Evolutionary conservation across 2,797 vertebrate genomes (phyloP).

Genomic region (Gallinago nigripennis): DNA sequence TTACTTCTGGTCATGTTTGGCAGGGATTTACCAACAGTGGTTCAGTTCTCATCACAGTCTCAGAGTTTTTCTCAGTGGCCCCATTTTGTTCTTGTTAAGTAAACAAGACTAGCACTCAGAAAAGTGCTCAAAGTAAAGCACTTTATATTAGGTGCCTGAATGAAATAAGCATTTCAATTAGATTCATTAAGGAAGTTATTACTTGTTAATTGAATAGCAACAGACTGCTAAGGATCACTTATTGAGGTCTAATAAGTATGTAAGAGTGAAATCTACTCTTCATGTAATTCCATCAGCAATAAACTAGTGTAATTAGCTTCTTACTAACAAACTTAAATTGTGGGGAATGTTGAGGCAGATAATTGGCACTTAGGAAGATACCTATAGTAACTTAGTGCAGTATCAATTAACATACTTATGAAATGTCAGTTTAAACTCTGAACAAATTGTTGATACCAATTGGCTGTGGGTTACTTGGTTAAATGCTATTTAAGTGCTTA

Average conservation of each 20-base stretch:
- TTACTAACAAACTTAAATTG: slow-evolving; percentile 81
- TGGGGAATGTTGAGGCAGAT: slow-evolving; percentile 79
- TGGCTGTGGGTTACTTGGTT: slow-evolving; percentile 56
- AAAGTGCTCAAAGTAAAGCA: slow-evolving; percentile 57
- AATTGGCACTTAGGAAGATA: slow-evolving; percentile 79
- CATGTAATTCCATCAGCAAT: slow-evolving; percentile 81
- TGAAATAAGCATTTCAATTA: slow-evolving; percentile 81
- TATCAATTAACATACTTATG: slow-evolving; percentile 76
- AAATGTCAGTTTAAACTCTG: slow-evolving; percentile 73
- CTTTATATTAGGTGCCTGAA: slow-evolving; percentile 61
- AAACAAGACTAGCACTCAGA: slow-evolving; percentile 48
- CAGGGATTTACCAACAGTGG: background rate
- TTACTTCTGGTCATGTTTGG: background rate
- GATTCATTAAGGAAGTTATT: slow-evolving; percentile 84
- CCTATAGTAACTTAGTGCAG: slow-evolving; percentile 68
- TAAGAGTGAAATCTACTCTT: slow-evolving; percentile 77
- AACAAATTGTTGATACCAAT: slow-evolving; percentile 69
- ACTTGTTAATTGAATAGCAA: slow-evolving; percentile 83
- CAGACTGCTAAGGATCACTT: slow-evolving; percentile 82
- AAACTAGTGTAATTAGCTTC: slow-evolving; percentile 83
- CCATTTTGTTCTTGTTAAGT: slow-evolving; percentile 58
- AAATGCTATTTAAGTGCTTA: slow-evolving; percentile 62
- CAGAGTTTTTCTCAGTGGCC: background rate
- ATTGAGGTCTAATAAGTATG: slow-evolving; percentile 79
- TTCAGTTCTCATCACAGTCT: background rate